These are phyloP conservation scores for Oceanodroma tethys DNA, from an alignment of 2,113 vertebrate genomes.

Conservation along the genomic window DNA sequence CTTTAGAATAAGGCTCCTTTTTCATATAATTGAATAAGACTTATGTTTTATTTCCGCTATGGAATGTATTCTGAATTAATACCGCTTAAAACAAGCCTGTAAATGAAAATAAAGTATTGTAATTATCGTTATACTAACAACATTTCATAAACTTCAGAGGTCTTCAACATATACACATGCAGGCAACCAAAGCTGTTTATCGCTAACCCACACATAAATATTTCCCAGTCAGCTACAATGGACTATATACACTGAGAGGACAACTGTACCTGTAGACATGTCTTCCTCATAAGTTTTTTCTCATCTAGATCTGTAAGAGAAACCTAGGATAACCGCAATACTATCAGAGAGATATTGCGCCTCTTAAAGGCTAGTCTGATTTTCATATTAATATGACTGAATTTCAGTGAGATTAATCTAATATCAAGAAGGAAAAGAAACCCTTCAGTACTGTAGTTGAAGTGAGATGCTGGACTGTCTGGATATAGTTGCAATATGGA, in stretches of 20 bases:
- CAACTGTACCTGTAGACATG: not conserved
- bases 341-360: not conserved
- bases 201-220: not conserved
- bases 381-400: not conserved
- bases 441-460: not conserved
- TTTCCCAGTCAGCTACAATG: not conserved
- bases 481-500: not conserved
- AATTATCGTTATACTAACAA: not conserved
- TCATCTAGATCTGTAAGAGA: not conserved
- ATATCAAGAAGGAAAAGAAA: not conserved
- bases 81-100: not conserved
- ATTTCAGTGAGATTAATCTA: not conserved
- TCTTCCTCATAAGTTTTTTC: not conserved
- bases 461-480: not conserved
- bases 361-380: not conserved
- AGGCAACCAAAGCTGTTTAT: not conserved
- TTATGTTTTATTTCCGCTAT: not conserved
- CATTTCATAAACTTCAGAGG: not conserved
- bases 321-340: not conserved
- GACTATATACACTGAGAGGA: not conserved
- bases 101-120: not conserved
- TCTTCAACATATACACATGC: not conserved
- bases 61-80: not conserved
- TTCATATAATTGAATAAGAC: not conserved
- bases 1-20: not conserved